Base-by-base conservation (phyloP, 1,140 invertebrate genomes). In the Wasmannia auropunctata region DNA sequence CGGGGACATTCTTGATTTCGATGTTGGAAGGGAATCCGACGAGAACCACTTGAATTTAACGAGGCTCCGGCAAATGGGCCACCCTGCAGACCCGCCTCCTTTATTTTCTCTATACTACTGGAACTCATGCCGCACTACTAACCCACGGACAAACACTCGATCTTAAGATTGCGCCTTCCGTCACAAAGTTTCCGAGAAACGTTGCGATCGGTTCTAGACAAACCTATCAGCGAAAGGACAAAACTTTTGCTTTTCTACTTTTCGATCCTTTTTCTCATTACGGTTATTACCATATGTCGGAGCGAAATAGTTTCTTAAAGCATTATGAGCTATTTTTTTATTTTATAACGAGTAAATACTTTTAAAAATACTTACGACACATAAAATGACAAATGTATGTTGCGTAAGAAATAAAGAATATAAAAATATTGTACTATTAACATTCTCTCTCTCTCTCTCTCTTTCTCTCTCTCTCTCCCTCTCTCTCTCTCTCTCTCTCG, bases 41-140 rank as follows among this genome's bases (percentile, higher is more conserved):
- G 88, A 91, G 89, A 90, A 90, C 90, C 92, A 93, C 92, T 93
- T 91, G 91, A 92, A 90, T 93, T 93, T 93, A 93, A 93, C 92
- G 92, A 91, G 91, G 87, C 85, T 86, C 87, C 63, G 77, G 88
- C 90, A 90, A 92, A 93, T 86, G 89, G 92, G 91, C 91, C 91
- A 92, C 92, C 91, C 91, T 92, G 90, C 86, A 91, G 88, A 91
- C 87, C 85, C 69, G 31, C 37, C 81, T 90, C 79, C 79, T 89
- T 91, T 83, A 79, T 85, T 89, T 88, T 86, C 58, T 88, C 85
- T 86, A 88, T 87, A 88, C 80, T 51, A 67, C 60, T 62, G 60
- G 80, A 60, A 81, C 88, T 89, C 83, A 85, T 87, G 63, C 65
- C 65, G 75, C 77, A 46, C 85, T 85, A 87, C 58, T 85, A 84